Evolutionary conservation across 1,140 invertebrate species (phyloP).

Genomic region (Drosophila takahashii): DNA sequence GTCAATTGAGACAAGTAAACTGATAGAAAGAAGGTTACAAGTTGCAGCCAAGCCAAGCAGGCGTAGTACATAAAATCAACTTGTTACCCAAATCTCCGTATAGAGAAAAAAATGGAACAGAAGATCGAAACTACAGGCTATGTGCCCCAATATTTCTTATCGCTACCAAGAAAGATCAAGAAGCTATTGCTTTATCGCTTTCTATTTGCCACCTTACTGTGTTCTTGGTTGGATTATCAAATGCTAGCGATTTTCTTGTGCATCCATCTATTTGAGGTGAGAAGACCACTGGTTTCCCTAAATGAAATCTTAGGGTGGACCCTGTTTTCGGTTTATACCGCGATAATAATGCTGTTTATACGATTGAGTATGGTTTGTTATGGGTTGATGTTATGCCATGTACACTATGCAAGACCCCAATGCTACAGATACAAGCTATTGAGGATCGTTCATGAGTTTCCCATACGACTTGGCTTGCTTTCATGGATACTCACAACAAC

Average conservation of each 20-base stretch:
- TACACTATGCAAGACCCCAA: constrained; percentile 27
- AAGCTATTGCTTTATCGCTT: constrained; percentile 33
- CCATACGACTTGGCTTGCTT: constrained; percentile 1
- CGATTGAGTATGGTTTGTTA: constrained; percentile 8
- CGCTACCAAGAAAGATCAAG: constrained; percentile 6
- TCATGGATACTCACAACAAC: neutral
- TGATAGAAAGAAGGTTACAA: constrained; percentile 25
- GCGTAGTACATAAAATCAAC: constrained; percentile 16
- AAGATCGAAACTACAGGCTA: neutral
- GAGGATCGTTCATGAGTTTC: constrained; percentile 1
- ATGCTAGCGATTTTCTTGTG: constrained; percentile 23
- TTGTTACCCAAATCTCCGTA: neutral
- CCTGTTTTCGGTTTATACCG: constrained; percentile 1
- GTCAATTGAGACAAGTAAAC: constrained; percentile 46
- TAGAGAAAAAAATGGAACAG: neutral
- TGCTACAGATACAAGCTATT: neutral
- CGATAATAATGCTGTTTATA: neutral
- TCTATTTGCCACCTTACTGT: constrained; percentile 8
- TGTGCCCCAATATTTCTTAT: constrained; percentile 9
- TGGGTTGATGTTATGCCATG: constrained; percentile 20
- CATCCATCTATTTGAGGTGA: constrained; percentile 1
- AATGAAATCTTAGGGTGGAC: neutral
- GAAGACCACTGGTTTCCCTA: neutral
- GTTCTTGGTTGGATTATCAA: constrained; percentile 19
- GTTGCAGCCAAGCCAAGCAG: constrained; percentile 1